These are phyloP conservation scores for Myotis myotis DNA, from an alignment of 2,797 vertebrate species.

Conservation along the genomic window DNA sequence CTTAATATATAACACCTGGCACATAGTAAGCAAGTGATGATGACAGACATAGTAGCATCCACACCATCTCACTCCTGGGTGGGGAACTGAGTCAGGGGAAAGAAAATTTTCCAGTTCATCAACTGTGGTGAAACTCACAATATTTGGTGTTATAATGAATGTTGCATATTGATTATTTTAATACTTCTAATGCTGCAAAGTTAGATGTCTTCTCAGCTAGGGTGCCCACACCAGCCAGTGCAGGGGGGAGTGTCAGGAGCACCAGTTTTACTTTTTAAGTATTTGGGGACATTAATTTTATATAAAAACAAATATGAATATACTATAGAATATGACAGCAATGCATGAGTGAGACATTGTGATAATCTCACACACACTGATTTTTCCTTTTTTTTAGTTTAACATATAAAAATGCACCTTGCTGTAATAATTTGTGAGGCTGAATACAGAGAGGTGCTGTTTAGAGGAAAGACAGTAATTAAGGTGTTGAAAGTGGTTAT, in stretches of 20 bases:
- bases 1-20: not conserved
- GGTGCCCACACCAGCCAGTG: accelerated
- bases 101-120: not conserved
- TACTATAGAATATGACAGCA: not conserved
- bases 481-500: not conserved
- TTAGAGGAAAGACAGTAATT: not conserved
- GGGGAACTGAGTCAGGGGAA: not conserved
- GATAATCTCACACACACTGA: not conserved
- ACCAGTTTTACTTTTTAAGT: not conserved
- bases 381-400: not conserved
- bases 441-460: not conserved
- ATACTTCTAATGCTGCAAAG: not conserved
- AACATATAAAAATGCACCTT: not conserved
- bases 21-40: not conserved
- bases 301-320: not conserved
- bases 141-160: not conserved
- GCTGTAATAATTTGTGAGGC: not conserved
- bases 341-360: not conserved
- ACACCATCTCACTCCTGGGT: not conserved
- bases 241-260: not conserved
- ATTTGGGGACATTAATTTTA: not conserved
- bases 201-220: not conserved
- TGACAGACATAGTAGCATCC: no score
- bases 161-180: not conserved
- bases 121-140: not conserved